A percentile compares a stretch with the other conserved stretches of the same genome.
phyloP scores from a whole-genome alignment of 2,888 invertebrate genomes.

The Carcina quercana region DNA sequence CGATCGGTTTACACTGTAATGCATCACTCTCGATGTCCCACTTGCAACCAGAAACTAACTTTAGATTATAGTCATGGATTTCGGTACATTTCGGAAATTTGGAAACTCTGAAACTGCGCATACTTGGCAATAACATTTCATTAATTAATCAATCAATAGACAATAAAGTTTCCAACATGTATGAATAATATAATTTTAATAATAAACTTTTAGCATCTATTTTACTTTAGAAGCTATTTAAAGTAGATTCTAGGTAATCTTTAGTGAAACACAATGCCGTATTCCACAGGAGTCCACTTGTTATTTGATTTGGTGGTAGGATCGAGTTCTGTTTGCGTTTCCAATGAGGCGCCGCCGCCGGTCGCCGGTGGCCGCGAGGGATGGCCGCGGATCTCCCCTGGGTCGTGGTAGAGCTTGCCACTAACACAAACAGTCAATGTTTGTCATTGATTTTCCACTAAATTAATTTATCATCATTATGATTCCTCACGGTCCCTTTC shows the following conservation, averaged over 20 bases:
- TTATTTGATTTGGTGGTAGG: conserved; percentile 52
- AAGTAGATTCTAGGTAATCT: not conserved
- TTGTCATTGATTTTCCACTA: conserved; percentile 70
- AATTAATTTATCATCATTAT: conserved; percentile 59
- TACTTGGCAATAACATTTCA: no score
- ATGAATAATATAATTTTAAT: no score
- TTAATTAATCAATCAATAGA: no score
- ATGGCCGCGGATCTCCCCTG: conserved; percentile 20
- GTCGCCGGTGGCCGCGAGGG: conserved; percentile 25
- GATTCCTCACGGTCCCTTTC: conserved; percentile 1
- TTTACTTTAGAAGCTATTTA: no score
- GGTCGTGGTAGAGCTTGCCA: conserved; percentile 29
- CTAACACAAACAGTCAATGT: conserved; percentile 57
- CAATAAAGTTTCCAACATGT: no score
- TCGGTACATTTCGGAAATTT: no score
- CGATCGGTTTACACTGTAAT: conserved; percentile 69
- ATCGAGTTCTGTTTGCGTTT: conserved; percentile 64
- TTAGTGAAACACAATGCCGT: conserved; percentile 14
- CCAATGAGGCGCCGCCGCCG: conserved; percentile 43
- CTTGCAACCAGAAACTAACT: conserved; percentile 18
- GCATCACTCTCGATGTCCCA: conserved; percentile 56
- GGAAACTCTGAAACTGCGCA: no score
- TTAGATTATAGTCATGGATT: no score
- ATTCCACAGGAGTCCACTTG: conserved; percentile 36
- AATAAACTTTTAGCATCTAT: no score